Conservation (phyloP, 2,888 invertebrate genomes). For the Drosophila longiperda region DNA sequence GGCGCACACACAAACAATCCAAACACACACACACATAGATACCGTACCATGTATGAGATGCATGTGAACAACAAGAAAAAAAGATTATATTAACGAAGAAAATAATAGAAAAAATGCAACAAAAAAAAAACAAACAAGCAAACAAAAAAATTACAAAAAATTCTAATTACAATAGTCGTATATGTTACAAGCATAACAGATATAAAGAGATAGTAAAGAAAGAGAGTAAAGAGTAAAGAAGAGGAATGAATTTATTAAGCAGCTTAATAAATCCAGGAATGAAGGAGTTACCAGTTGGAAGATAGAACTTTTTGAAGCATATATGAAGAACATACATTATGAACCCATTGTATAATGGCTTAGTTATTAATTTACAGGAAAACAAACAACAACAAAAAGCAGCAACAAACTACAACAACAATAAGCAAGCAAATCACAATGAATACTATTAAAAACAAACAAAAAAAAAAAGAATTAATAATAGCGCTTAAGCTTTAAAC, state of each 20-base stretch:
- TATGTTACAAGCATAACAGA: constrained; percentile 42
- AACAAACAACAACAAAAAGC: constrained; percentile 32
- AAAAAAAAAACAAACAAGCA: constrained; percentile 30
- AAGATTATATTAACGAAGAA: constrained; percentile 42
- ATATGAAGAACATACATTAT: constrained; percentile 66
- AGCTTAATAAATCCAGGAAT: constrained; percentile 68
- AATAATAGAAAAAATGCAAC: constrained; percentile 27
- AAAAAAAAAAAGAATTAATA: constrained; percentile 24
- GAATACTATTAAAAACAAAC: constrained; percentile 30
- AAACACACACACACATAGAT: constrained; percentile 24
- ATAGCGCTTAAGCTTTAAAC: constrained; percentile 61
- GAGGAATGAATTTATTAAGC: constrained; percentile 71
- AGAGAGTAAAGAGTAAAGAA: constrained; percentile 9
- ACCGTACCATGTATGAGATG: constrained; percentile 36
- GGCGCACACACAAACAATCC: constrained; percentile 41
- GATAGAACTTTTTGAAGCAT: constrained; percentile 63
- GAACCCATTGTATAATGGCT: constrained; percentile 64
- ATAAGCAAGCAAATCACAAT: constrained; percentile 43
- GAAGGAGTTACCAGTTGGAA: constrained; percentile 50
- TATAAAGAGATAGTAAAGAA: constrained; percentile 27
- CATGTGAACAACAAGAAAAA: constrained; percentile 33
- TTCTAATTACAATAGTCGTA: constrained; percentile 67
- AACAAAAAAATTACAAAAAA: constrained; percentile 29
- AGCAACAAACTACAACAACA: constrained; percentile 33
- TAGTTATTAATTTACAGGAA: constrained; percentile 69